phyloP scores from a whole-genome alignment of 1,140 invertebrate genomes.

The Nomia melanderi region DNA sequence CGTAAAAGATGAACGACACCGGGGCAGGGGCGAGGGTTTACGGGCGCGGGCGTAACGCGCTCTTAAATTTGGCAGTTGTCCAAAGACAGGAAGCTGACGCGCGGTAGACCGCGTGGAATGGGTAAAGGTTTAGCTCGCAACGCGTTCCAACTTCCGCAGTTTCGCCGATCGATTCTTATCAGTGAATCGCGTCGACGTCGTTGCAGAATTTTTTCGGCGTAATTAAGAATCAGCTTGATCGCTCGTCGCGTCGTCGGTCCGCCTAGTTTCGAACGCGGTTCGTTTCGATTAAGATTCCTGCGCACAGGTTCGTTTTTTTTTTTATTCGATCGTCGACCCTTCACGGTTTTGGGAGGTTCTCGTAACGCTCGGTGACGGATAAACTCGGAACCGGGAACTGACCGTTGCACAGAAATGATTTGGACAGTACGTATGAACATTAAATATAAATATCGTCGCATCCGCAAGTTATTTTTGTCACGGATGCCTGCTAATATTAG shows the following conservation, averaged over 20 bases:
- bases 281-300: no score
- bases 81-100: slow-evolving; percentile 6
- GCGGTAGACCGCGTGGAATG: slow-evolving; percentile 15
- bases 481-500: slow-evolving; percentile 50
- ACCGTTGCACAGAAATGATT: neutral
- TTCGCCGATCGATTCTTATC: neutral
- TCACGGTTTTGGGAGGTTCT: neutral
- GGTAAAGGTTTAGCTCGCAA: neutral
- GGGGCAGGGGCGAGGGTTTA: neutral
- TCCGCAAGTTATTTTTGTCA: slow-evolving; percentile 58
- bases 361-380: no score
- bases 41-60: neutral
- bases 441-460: slow-evolving; percentile 37
- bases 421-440: neutral
- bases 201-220: neutral
- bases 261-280: no score
- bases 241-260: no score
- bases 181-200: neutral
- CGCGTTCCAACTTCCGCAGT: neutral
- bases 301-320: no score
- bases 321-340: neutral
- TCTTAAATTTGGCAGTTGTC: slow-evolving; percentile 16
- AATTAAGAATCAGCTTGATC: neutral
- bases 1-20: neutral
- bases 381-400: no score